Evolutionary conservation across 2,113 vertebrate species (phyloP).

Genomic region (Myodes glareolus): DNA sequence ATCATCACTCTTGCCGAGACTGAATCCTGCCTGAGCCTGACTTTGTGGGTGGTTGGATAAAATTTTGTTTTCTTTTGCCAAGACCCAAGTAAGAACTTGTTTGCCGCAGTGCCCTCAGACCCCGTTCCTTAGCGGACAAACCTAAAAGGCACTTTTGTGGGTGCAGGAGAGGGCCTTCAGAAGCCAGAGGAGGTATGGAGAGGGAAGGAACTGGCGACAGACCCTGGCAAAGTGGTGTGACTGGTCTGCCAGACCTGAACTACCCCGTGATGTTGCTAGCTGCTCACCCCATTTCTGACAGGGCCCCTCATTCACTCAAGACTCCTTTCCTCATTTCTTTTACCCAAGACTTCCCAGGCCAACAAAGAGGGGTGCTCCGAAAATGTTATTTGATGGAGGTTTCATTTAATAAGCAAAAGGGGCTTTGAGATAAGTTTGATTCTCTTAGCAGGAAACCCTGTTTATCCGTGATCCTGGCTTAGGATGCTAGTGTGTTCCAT

Average conservation of each 20-base stretch:
- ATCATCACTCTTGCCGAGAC: not conserved
- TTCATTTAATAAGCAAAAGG: not conserved
- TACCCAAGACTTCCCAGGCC: not conserved
- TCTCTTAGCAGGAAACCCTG: not conserved
- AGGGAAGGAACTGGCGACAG: not conserved
- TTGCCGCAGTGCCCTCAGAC: not conserved
- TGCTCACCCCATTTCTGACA: not conserved
- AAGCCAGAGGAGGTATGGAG: not conserved
- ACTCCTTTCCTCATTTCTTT: not conserved
- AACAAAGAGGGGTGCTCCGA: fast-evolving
- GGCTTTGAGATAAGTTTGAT: not conserved
- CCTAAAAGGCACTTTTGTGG: not conserved
- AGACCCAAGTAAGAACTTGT: conserved; percentile 57
- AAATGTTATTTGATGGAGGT: not conserved
- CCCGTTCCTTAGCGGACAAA: not conserved
- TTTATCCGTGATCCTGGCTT: not conserved
- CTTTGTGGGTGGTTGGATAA: conserved; percentile 15
- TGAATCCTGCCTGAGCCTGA: conserved; percentile 37
- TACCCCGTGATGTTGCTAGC: not conserved
- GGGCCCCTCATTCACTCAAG: not conserved
- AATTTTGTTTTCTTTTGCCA: conserved; percentile 60
- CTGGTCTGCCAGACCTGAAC: not conserved
- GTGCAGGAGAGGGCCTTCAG: not conserved
- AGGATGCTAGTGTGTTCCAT: not conserved
- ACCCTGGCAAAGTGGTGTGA: not conserved